Conservation (phyloP, 2,797 vertebrate genomes). For the Amazona finschi region DNA sequence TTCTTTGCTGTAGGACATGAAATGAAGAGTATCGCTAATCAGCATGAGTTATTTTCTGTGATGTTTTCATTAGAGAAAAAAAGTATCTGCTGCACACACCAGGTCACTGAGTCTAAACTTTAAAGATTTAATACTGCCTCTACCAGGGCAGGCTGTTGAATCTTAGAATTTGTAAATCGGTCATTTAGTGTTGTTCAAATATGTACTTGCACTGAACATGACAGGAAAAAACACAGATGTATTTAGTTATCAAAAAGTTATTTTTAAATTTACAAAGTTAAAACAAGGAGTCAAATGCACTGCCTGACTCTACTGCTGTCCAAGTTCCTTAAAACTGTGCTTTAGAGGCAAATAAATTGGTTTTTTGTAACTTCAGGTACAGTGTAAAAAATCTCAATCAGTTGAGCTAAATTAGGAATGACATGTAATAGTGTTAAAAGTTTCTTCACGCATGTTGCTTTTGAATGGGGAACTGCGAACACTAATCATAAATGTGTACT, state of each 20-base stretch:
- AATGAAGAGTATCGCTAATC: neutral
- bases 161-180: neutral
- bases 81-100: neutral
- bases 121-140: neutral
- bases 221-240: neutral
- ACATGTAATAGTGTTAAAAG: neutral
- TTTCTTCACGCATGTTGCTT: neutral
- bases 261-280: neutral
- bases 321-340: neutral
- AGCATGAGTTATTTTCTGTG: accelerated
- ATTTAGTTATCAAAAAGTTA: neutral
- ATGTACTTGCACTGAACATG: accelerated
- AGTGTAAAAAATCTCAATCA: conserved; percentile 6
- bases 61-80: neutral
- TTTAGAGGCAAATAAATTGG: neutral
- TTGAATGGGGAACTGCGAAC: neutral
- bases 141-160: neutral
- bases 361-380: neutral
- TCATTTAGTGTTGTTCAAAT: neutral
- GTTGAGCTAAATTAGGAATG: conserved; percentile 13
- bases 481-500: neutral
- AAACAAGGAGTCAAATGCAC: neutral
- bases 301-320: neutral
- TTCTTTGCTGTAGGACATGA: neutral
- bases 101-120: neutral